Base-by-base conservation (phyloP, 1,140 invertebrate species). In the Zeugodacus cucurbitae region DNA sequence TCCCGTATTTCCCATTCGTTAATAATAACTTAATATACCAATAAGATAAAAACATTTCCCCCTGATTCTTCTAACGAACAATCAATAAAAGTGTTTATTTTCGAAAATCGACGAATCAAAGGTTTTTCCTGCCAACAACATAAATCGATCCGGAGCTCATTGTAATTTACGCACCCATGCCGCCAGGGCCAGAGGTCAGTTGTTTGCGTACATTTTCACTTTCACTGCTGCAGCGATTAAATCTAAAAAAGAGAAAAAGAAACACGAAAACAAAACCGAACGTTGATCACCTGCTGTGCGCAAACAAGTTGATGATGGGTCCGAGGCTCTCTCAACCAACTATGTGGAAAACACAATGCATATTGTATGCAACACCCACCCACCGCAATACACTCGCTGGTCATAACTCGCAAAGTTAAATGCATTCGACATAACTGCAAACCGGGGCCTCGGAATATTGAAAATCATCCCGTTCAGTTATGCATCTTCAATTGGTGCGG, bases 161-260 rank as follows among this genome's bases (percentile, higher is more conserved):
- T 82, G 44, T 82, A 44, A 0, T 48, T 82, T 54, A 48, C 29
- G 26, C n/a, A 48, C 3, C 11, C 41, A 82, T 26, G 4, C 17
- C 34, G n/a, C 37, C 29, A 6, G 7, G 17, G 37, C 17, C 74
- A 82, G 0, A 82, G 74, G 41, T 82, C 74, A 82, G n/a, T 48
- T 48, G 74, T 41, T 48, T 54, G 37, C 41, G 74, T n/a, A 82
- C 44, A 82, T 82, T 82, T 82, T 26, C 74, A 82, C 74, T 82
- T 82, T 82, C 74, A 82, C 74, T 54, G 37, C n/a, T n/a, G 48
- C 22, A 54, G 3, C 8, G 14, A 48, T 7, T 14, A 29, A 20
- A 82, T 82, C n/a, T 10, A 41, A 34, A n/a, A 82, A 54, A 82
- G 3, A 29, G 10, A 10, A 48, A n/a, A 44, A 34, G 14, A 37